These are phyloP conservation scores for Lycaena phlaeas DNA, from an alignment of 2,888 invertebrate genomes.

Conservation along the genomic window DNA sequence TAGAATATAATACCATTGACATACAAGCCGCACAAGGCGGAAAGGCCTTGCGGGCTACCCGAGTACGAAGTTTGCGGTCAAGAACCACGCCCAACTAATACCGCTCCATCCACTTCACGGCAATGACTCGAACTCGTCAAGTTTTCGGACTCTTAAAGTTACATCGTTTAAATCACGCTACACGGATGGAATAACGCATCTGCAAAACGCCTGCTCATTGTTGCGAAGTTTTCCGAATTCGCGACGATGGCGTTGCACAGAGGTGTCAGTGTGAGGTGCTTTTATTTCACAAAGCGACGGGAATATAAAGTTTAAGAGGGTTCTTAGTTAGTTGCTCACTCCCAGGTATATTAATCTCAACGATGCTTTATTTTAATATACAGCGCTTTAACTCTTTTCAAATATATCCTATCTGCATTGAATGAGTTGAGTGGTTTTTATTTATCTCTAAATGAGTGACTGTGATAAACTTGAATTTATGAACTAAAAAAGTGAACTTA, in stretches of 20 bases:
- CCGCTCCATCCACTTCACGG: too few relatives aligned
- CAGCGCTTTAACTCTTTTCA: not conserved
- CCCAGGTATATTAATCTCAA: constrained; percentile 35
- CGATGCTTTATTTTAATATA: not conserved
- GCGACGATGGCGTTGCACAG: constrained; percentile 61
- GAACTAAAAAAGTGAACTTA: too few relatives aligned
- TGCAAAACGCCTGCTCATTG: constrained; percentile 49
- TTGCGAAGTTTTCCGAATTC: constrained; percentile 64
- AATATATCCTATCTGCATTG: too few relatives aligned
- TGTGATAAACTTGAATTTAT: constrained; percentile 9
- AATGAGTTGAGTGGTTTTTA: too few relatives aligned
- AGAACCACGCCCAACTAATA: too few relatives aligned
- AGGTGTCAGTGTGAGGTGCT: constrained; percentile 52
- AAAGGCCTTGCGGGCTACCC: too few relatives aligned
- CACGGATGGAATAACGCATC: constrained; percentile 23
- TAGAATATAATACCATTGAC: too few relatives aligned
- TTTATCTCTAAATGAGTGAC: not conserved
- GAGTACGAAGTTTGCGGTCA: too few relatives aligned
- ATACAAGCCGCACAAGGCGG: too few relatives aligned
- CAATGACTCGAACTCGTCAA: too few relatives aligned
- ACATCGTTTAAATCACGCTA: constrained; percentile 7
- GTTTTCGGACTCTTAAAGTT: not conserved
- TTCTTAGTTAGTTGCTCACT: constrained; percentile 62
- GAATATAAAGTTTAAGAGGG: constrained; percentile 45
- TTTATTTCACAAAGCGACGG: constrained; percentile 58